Evolutionary conservation across 2,113 vertebrate species (phyloP).

Genomic region (Chrysemys picta): DNA sequence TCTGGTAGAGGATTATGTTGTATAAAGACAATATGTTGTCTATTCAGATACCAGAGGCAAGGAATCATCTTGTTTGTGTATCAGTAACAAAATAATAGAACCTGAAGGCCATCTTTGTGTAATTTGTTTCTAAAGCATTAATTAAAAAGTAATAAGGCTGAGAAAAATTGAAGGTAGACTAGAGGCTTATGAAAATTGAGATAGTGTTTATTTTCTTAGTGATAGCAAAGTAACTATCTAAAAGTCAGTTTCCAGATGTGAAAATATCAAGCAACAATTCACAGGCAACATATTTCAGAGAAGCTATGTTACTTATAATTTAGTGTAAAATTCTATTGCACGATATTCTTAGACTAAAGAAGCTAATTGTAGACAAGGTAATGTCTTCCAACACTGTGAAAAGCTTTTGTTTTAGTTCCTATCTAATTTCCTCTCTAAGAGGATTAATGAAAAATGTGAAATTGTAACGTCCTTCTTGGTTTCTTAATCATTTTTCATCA

Average conservation of each 20-base stretch:
- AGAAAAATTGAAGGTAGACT: background rate
- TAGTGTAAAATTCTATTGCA: background rate
- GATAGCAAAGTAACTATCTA: background rate
- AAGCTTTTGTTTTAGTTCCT: slow-evolving; percentile 32
- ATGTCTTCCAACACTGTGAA: background rate
- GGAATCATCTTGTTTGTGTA: background rate
- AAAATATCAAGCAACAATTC: background rate
- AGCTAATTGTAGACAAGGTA: background rate
- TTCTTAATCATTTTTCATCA: slow-evolving; percentile 64
- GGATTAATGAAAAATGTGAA: slow-evolving; percentile 52
- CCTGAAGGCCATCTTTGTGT: background rate
- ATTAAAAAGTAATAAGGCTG: background rate
- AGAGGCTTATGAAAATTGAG: background rate
- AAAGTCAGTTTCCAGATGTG: background rate
- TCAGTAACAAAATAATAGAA: background rate
- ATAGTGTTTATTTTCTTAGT: background rate
- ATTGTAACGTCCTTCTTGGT: slow-evolving; percentile 57
- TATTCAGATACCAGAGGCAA: background rate
- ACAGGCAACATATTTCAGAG: background rate
- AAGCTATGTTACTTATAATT: background rate
- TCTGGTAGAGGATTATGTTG: background rate
- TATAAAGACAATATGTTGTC: accelerated
- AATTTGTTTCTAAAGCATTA: background rate
- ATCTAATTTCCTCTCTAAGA: slow-evolving; percentile 12
- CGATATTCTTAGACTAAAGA: background rate